Conservation (phyloP, 2,113 vertebrate genomes). For the Chamaea fasciata region DNA sequence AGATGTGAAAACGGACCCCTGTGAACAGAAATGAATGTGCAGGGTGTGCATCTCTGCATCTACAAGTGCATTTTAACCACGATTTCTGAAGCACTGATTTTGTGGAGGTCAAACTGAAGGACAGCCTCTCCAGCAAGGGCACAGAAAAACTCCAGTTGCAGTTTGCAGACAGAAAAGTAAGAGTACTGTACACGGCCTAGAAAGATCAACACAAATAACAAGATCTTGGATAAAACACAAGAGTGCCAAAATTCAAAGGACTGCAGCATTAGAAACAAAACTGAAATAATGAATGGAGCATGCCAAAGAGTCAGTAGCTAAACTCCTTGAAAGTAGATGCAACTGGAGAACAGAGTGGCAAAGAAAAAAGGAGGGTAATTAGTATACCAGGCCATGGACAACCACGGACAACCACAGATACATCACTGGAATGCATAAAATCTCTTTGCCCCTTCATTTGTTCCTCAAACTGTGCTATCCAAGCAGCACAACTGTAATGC, state of each 20-base stretch:
- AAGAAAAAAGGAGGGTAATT: slow-evolving; percentile 48
- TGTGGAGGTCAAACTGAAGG: background rate
- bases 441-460: slow-evolving; percentile 44
- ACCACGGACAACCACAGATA: slow-evolving; percentile 32
- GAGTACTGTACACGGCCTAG: background rate
- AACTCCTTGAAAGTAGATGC: slow-evolving; percentile 14
- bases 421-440: slow-evolving; percentile 52
- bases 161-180: background rate
- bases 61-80: background rate
- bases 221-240: background rate
- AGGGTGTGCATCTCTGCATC: background rate
- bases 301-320: slow-evolving; percentile 31
- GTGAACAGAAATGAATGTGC: background rate
- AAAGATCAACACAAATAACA: background rate
- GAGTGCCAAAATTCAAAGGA: slow-evolving; percentile 16
- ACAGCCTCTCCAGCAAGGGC: background rate
- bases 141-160: background rate
- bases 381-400: slow-evolving; percentile 22
- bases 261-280: slow-evolving; percentile 19
- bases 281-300: slow-evolving; percentile 40
- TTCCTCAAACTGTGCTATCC: background rate
- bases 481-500: background rate
- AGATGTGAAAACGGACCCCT: background rate
- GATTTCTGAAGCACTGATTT: background rate
- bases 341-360: slow-evolving; percentile 30